Evolutionary conservation across 2,888 invertebrate species (phyloP).

Genomic region (Drosophila robusta): DNA sequence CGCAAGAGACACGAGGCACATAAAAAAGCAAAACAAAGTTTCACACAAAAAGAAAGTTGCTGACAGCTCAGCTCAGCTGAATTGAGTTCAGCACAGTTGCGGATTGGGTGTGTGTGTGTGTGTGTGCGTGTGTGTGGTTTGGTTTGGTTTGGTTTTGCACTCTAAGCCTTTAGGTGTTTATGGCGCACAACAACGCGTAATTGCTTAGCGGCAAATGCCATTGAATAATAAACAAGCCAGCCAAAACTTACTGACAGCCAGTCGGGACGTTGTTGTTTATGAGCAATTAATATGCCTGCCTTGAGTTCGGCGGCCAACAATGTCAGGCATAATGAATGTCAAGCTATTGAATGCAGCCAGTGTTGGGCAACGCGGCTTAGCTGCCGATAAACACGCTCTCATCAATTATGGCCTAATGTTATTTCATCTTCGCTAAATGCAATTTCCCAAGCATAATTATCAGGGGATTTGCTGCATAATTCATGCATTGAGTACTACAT

Average conservation of each 20-base stretch:
- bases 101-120: not conserved
- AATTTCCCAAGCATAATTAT: constrained; percentile 45
- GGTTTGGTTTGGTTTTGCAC: constrained; percentile 30
- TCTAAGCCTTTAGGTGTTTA: constrained; percentile 67
- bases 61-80: constrained; percentile 66
- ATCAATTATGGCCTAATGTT: constrained; percentile 45
- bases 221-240: constrained; percentile 70
- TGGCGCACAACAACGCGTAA: constrained; percentile 60
- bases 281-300: constrained; percentile 72
- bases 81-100: constrained; percentile 28
- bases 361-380: constrained; percentile 34
- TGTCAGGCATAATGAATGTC: constrained; percentile 52
- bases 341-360: constrained; percentile 24
- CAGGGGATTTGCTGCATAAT: constrained; percentile 24
- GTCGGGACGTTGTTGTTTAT: constrained; percentile 48
- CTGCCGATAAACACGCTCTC: constrained; percentile 22
- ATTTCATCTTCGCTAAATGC: constrained; percentile 35
- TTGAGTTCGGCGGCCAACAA: constrained; percentile 30
- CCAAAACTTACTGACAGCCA: constrained; percentile 18
- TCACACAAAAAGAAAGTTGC: constrained; percentile 48
- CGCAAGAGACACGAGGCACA: constrained; percentile 32
- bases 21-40: constrained; percentile 64
- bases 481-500: constrained; percentile 1
- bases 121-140: not conserved
- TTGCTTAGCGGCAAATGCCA: constrained; percentile 61